A percentile compares a stretch with the other conserved stretches of the same genome.
Conservation (phyloP, 2,113 vertebrate genomes). For the Leucosticte australis region DNA sequence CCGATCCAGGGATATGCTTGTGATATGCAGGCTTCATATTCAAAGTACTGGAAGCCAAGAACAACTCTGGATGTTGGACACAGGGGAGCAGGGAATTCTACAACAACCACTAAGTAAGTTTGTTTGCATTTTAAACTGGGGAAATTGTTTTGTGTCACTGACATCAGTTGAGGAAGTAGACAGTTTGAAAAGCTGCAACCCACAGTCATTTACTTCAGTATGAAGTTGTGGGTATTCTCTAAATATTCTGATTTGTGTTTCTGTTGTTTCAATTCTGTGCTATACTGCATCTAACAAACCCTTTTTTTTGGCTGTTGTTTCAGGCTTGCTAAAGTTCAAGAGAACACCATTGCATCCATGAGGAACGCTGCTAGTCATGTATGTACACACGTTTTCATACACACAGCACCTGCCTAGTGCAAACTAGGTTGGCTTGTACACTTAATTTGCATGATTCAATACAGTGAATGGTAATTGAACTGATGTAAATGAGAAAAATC, state of each 20-base stretch:
- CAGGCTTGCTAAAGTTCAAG: conserved; percentile 91
- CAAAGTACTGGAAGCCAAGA: conserved; percentile 92
- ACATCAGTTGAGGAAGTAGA: background rate
- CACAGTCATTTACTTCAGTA: background rate
- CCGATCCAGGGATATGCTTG: conserved; percentile 84
- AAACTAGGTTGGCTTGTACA: background rate
- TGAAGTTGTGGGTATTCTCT: background rate
- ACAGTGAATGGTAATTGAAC: background rate
- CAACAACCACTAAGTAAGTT: conserved; percentile 84
- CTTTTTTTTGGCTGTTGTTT: conserved; percentile 37
- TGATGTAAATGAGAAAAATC: background rate
- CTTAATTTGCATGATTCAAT: background rate
- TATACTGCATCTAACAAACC: background rate
- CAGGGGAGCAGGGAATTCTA: conserved; percentile 90
- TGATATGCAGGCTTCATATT: conserved; percentile 88
- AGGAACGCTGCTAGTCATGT: conserved; percentile 92
- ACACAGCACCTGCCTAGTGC: background rate
- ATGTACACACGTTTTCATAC: conserved; percentile 35
- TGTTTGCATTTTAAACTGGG: background rate
- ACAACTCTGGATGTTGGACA: conserved; percentile 91
- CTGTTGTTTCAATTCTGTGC: background rate
- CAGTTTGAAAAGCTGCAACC: background rate
- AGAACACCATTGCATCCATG: conserved; percentile 95
- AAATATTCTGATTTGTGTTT: background rate
- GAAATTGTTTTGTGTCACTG: background rate